Evolutionary conservation across 2,888 invertebrate species (phyloP).

Genomic region (Pinctada fucata): DNA sequence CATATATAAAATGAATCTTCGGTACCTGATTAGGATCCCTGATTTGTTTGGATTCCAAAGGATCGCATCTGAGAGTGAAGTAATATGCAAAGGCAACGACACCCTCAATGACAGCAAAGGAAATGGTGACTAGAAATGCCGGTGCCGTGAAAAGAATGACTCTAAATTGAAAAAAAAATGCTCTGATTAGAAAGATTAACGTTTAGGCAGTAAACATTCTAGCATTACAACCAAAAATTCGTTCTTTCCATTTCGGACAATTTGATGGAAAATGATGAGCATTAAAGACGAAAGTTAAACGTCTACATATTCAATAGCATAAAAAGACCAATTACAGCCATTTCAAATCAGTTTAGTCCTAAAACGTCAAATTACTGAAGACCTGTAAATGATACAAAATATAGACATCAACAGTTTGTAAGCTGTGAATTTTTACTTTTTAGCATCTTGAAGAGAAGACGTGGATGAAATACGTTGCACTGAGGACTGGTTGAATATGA

Average conservation of each 20-base stretch:
- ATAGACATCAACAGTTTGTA: too few species aligned
- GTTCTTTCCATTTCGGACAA: not conserved
- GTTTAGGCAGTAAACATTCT: too few species aligned
- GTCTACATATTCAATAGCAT: too few species aligned
- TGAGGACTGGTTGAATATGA: slow-evolving; percentile 47
- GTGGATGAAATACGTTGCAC: slow-evolving; percentile 46
- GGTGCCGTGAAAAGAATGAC: slow-evolving; percentile 39
- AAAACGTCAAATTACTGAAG: too few species aligned
- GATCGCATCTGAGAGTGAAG: slow-evolving; percentile 52
- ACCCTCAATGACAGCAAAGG: slow-evolving; percentile 54
- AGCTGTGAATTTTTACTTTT: not conserved
- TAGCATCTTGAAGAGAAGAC: slow-evolving; percentile 35
- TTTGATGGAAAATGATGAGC: not conserved
- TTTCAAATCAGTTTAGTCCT: too few species aligned
- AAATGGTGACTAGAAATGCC: slow-evolving; percentile 38
- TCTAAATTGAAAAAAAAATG: not conserved
- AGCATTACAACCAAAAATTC: not conserved
- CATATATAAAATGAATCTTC: too few species aligned
- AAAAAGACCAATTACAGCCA: too few species aligned
- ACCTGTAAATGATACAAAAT: too few species aligned
- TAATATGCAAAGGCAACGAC: slow-evolving; percentile 60
- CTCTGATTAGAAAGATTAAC: not conserved
- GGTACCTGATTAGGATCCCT: slow-evolving; percentile 58
- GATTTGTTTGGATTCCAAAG: slow-evolving; percentile 51
- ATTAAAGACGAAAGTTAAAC: not conserved